Percentiles rank a stretch among this genome's conserved stretches.
Evolutionary conservation across 2,888 invertebrate genomes (phyloP).

Genomic region (Mesochorus sp.): DNA sequence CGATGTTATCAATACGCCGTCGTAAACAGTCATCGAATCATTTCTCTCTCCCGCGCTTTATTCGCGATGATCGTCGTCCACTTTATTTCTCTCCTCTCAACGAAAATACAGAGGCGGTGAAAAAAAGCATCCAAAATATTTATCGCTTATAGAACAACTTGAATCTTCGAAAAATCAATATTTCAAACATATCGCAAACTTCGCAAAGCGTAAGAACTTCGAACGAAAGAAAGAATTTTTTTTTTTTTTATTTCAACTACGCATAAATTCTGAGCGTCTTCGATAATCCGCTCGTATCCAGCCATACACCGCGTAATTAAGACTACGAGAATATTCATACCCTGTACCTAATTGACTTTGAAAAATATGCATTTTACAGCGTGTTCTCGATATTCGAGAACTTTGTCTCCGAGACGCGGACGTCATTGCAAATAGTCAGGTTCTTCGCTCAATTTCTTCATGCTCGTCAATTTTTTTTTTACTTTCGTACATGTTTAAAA

Average conservation of each 20-base stretch:
- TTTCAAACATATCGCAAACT: too few relatives aligned
- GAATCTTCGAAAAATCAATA: too few relatives aligned
- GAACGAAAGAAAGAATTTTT: too few relatives aligned
- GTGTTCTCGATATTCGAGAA: conserved; percentile 16
- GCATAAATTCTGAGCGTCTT: too few relatives aligned
- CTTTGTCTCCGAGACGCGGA: conserved; percentile 8
- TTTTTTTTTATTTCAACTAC: too few relatives aligned
- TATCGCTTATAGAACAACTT: too few relatives aligned
- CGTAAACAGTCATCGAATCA: conserved; percentile 58
- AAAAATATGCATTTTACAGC: conserved; percentile 50
- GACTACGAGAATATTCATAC: conserved; percentile 51
- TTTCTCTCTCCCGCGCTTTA: conserved; percentile 18
- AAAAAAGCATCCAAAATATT: too few relatives aligned
- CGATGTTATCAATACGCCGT: conserved; percentile 59
- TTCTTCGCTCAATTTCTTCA: neutral
- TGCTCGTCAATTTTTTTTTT: neutral
- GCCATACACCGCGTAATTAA: conserved; percentile 46
- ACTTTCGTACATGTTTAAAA: neutral
- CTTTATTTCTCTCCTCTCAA: conserved; percentile 40
- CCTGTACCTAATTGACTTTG: conserved; percentile 47
- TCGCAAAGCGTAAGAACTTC: too few relatives aligned
- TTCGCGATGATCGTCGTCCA: conserved; percentile 55
- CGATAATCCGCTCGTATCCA: neutral
- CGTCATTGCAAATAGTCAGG: neutral
- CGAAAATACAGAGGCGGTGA: too few relatives aligned